These are phyloP conservation scores for Fulmarus glacialis DNA, from an alignment of 2,113 vertebrate genomes.

Conservation along the genomic window DNA sequence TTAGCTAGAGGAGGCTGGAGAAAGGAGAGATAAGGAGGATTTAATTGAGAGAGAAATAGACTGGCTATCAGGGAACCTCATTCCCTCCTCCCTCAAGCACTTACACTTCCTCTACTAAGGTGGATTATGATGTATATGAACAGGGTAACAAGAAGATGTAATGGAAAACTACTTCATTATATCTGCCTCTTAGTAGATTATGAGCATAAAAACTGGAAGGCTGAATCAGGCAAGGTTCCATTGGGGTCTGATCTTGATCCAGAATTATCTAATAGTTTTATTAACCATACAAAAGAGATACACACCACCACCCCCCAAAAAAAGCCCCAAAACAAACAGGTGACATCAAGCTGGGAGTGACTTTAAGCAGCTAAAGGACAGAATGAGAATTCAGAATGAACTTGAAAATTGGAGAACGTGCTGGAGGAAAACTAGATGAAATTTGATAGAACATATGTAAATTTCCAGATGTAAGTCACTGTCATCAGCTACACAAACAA, in stretches of 20 bases:
- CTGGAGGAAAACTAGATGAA: background rate
- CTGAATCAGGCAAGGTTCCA: background rate
- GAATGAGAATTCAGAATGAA: background rate
- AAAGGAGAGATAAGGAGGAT: background rate
- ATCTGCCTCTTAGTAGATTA: background rate
- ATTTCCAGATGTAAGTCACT: background rate
- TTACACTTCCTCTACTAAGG: background rate
- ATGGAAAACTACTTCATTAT: background rate
- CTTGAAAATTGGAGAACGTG: background rate
- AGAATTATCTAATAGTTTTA: background rate
- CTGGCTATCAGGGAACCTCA: background rate
- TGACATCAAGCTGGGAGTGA: background rate
- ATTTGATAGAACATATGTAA: background rate
- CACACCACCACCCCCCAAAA: fast-evolving
- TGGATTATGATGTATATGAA: background rate
- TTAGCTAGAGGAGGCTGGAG: background rate
- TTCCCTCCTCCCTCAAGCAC: background rate
- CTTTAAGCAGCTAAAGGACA: background rate
- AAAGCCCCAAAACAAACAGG: background rate
- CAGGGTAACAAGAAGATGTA: background rate
- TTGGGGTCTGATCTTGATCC: background rate
- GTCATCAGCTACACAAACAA: background rate
- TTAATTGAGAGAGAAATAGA: background rate
- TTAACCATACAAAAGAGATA: background rate
- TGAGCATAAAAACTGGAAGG: background rate